These are phyloP conservation scores for Bombyx mandarina DNA, from an alignment of 1,140 invertebrate species.

Conservation along the genomic window DNA sequence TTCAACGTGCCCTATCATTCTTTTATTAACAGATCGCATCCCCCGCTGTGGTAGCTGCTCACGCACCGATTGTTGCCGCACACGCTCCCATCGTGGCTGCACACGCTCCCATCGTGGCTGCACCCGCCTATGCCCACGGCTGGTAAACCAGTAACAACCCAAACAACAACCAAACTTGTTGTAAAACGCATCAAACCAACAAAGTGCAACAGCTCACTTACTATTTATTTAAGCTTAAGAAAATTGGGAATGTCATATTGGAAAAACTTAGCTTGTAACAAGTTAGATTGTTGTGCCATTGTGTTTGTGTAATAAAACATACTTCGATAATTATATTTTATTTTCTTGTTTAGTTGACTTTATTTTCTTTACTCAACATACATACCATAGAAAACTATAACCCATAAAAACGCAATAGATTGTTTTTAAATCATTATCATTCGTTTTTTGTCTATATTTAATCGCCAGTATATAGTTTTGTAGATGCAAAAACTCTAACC, in stretches of 20 bases:
- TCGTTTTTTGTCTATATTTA: no score
- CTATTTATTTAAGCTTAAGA: constrained; percentile 25
- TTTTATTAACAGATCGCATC: constrained; percentile 41
- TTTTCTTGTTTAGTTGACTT: not conserved
- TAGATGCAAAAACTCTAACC: no score
- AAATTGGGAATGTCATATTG: constrained; percentile 20
- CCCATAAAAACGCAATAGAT: no score
- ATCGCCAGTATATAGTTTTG: no score
- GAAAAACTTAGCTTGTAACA: constrained; percentile 20
- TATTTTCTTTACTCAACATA: no score
- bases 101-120: constrained; percentile 41
- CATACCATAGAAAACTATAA: no score
- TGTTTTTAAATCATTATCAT: no score
- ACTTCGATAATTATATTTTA: constrained; percentile 14
- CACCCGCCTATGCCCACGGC: constrained; percentile 43
- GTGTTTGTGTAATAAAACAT: constrained; percentile 20
- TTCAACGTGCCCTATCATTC: no score
- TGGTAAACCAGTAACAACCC: constrained; percentile 32
- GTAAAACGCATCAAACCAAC: constrained; percentile 21
- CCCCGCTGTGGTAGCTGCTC: constrained; percentile 48
- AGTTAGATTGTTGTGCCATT: constrained; percentile 28
- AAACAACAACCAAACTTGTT: constrained; percentile 9
- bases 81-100: constrained; percentile 35
- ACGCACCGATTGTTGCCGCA: constrained; percentile 25
- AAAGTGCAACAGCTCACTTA: constrained; percentile 53